Conservation (phyloP, 2,113 vertebrate genomes). For the Hiodon alosoides region DNA sequence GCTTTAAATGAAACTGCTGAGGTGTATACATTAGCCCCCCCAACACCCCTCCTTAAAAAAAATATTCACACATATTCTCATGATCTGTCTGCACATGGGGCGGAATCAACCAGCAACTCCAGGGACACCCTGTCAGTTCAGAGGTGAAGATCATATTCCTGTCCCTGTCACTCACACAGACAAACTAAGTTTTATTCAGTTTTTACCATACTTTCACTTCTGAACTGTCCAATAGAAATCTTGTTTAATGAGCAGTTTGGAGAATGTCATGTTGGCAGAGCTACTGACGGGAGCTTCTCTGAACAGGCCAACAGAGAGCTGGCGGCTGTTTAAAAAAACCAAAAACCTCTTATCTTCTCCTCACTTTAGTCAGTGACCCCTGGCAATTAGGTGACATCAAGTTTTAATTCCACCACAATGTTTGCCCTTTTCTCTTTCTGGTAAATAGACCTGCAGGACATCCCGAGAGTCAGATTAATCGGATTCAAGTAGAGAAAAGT, state of each 20-base stretch:
- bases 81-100: neutral
- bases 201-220: neutral
- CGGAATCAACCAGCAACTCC: neutral
- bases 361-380: slow-evolving; percentile 12
- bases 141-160: neutral
- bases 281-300: neutral
- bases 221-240: neutral
- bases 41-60: neutral
- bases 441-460: slow-evolving; percentile 12
- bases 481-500: slow-evolving; percentile 7
- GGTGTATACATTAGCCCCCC: too few relatives aligned
- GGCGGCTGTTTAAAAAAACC: slow-evolving; percentile 16
- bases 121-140: too few relatives aligned
- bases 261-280: neutral
- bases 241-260: neutral
- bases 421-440: slow-evolving; percentile 19
- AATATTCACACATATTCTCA: neutral
- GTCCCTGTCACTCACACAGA: neutral
- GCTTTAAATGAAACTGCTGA: slow-evolving; percentile 50
- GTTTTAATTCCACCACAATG: slow-evolving; percentile 22
- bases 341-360: neutral
- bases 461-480: slow-evolving; percentile 9
- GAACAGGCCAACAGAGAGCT: neutral
- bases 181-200: neutral
- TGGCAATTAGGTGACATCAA: slow-evolving; percentile 33